Evolutionary conservation across 1,140 invertebrate genomes (phyloP).

Genomic region (Doryteuthis pealeii): DNA sequence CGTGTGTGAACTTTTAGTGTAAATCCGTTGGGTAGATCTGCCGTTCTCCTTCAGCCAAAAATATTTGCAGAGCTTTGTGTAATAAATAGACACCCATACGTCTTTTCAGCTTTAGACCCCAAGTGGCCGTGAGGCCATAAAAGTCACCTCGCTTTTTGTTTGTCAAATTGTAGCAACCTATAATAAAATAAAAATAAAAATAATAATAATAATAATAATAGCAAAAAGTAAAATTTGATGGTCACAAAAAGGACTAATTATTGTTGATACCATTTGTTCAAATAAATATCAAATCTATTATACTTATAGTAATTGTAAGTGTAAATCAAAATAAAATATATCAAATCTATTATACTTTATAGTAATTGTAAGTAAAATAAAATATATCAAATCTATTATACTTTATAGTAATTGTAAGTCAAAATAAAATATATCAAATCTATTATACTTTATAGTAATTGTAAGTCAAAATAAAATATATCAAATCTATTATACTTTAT

Average conservation of each 20-base stretch:
- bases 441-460: no score
- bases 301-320: no score
- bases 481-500: no score
- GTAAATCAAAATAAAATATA: no score
- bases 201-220: conserved; percentile 20
- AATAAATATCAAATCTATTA: no score
- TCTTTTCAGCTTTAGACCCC: conserved; percentile 71
- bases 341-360: no score
- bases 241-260: not conserved
- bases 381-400: no score
- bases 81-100: conserved; percentile 81
- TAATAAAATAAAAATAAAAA: conserved; percentile 22
- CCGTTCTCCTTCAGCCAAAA: conserved; percentile 76
- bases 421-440: no score
- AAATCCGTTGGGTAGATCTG: conserved; percentile 56
- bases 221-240: no score
- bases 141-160: conserved; percentile 83
- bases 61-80: conserved; percentile 80
- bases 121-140: conserved; percentile 77
- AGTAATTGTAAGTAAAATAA: no score
- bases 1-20: not conserved
- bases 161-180: conserved; percentile 71
- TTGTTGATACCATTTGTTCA: not conserved
- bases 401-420: no score
- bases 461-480: no score